Evolutionary conservation across 2,888 invertebrate species (phyloP), one percentile per base, ranked within the genome.

Genomic region (Dusona sp.): DNA sequence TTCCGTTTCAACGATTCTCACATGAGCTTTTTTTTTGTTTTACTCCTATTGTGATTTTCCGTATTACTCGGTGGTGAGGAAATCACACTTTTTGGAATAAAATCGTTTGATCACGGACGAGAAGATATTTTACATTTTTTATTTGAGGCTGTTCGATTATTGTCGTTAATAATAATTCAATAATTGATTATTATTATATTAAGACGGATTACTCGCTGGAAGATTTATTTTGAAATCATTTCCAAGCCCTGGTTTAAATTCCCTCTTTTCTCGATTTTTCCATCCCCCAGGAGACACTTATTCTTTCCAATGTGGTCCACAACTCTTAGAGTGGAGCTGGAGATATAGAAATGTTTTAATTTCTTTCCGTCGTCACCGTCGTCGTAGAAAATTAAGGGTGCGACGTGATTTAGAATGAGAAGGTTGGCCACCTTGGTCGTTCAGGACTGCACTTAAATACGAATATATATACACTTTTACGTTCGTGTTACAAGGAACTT

Each of bases 391-490:
- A 82, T 84, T 84, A 79, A 84, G 86, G 81, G 57, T 29, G 65
- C 51, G 68, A 79, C 70, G 84, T 87, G 87, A 87, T 87, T 87
- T 79, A 84, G 84, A 84, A 82, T 48, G 75, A 65, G 51, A 79
- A 84, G 84, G 86, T 84, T 84, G 64, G 57, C 64, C 70, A 75
- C 74, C 45, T 81, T 64, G 33, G 54, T 74, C 57, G 67, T 81
- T 74, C 38, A 36, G 13, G 13, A n/a, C 29, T 25, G 48, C 68
- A 16, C 54, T 64, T 22, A 57, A 36, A 70, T 33, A n/a, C 36
- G 29, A 36, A 22, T 51, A 22, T 33, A 36, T n/a, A 54, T 57
- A 48, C 16, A 78, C 19, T 83, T 42, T 48, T 67, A 79, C 74
- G 70, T 38, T 67, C 38, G 51, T 75, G 68, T 82, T 72, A 84